A percentile compares a stretch with the other conserved stretches of the same genome.
These are phyloP conservation scores for Saccopteryx leptura DNA, from an alignment of 2,113 vertebrate species.

Conservation along the genomic window DNA sequence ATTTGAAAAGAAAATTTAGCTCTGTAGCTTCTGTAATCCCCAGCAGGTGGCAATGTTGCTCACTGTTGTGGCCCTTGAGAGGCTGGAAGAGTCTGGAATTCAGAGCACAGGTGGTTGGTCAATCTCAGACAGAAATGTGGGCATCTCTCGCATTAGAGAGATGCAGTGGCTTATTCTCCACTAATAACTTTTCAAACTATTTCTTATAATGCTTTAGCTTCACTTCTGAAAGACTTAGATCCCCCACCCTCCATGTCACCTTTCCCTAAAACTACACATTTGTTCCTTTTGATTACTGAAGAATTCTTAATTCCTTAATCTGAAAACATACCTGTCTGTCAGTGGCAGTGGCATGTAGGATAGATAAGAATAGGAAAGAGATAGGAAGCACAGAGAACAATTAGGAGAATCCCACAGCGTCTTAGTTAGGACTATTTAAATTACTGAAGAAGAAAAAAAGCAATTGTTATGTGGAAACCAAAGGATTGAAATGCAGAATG, in stretches of 20 bases:
- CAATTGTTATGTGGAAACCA: not conserved
- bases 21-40: not conserved
- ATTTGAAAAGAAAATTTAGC: not conserved
- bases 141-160: not conserved
- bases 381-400: not conserved
- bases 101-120: not conserved
- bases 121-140: not conserved
- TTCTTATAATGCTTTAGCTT: not conserved
- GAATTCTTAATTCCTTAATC: not conserved
- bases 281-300: not conserved
- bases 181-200: not conserved
- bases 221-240: not conserved
- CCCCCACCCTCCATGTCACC: too few species aligned
- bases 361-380: not conserved
- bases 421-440: not conserved
- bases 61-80: not conserved
- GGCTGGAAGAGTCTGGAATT: not conserved
- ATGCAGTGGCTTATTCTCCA: not conserved
- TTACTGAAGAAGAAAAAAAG: not conserved
- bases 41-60: constrained; percentile 76
- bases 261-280: not conserved
- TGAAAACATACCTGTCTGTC: not conserved
- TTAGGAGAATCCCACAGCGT: not conserved
- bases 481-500: not conserved
- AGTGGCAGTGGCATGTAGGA: too few species aligned